phyloP scores from a whole-genome alignment of 2,888 invertebrate genomes.

The Neoascia interrupta region DNA sequence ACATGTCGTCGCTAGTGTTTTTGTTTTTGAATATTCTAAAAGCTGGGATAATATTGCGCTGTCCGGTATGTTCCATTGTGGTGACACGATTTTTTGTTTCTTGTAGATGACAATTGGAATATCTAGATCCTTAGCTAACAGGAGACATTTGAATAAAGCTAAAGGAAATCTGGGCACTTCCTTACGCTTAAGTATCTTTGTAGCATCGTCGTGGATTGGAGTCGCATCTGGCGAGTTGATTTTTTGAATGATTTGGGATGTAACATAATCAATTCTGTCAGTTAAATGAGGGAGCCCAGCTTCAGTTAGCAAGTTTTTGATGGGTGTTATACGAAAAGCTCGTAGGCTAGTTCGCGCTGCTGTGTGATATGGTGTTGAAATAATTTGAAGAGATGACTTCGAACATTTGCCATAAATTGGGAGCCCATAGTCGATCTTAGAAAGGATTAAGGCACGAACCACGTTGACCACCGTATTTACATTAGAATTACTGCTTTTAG shows the following conservation, averaged over 20 bases:
- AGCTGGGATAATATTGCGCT: neutral
- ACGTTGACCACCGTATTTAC: neutral
- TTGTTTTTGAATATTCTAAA: neutral
- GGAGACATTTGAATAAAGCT: neutral
- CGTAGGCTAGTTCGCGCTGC: neutral
- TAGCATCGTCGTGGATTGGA: conserved; percentile 2
- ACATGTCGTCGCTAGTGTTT: neutral
- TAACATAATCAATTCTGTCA: neutral
- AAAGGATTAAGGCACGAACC: neutral
- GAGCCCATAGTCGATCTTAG: neutral
- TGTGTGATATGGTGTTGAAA: conserved; percentile 15
- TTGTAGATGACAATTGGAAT: no score
- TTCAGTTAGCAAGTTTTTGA: conserved; percentile 2
- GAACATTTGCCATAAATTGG: neutral
- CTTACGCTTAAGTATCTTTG: neutral
- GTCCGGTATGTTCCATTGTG: neutral
- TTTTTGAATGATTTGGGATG: neutral
- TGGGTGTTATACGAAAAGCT: conserved; percentile 13
- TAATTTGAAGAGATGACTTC: neutral
- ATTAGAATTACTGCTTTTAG: neutral
- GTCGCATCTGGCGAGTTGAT: neutral
- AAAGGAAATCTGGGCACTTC: neutral
- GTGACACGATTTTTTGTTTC: neutral
- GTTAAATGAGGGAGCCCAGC: neutral
- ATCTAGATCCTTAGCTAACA: neutral